Evolutionary conservation across 2,113 vertebrate species (phyloP).

Genomic region (Clinocottus analis): DNA sequence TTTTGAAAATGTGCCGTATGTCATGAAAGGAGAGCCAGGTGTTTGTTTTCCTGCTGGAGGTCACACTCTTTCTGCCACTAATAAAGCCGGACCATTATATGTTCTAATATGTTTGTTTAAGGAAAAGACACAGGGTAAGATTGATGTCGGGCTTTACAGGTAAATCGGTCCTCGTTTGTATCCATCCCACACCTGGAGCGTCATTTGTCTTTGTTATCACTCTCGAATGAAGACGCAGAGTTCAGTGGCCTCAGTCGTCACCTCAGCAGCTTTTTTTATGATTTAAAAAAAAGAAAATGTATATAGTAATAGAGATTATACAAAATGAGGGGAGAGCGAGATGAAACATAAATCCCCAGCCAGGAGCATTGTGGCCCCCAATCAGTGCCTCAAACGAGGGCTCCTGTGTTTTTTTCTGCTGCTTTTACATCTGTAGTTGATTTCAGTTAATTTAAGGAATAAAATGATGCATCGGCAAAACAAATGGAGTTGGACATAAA

Average conservation of each 20-base stretch:
- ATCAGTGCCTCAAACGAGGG: neutral
- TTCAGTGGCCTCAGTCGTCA: neutral
- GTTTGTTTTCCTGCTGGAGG: constrained; percentile 41
- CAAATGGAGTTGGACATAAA: neutral
- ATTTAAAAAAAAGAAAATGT: too few species aligned
- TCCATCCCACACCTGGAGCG: constrained; percentile 29
- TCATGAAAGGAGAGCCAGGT: constrained; percentile 40
- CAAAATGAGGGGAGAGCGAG: neutral
- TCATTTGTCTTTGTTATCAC: constrained; percentile 26
- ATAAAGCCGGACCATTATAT: constrained; percentile 53
- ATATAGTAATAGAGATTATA: neutral
- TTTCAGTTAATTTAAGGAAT: neutral
- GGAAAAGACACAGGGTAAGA: constrained; percentile 35
- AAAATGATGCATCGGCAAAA: too few species aligned
- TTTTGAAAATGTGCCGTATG: neutral
- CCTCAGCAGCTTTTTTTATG: neutral
- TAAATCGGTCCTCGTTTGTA: constrained; percentile 51
- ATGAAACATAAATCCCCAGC: neutral
- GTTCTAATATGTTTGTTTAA: constrained; percentile 53
- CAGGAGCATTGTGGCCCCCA: neutral
- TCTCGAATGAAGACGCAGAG: constrained; percentile 33
- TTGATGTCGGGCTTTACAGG: constrained; percentile 44
- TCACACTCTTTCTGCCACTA: constrained; percentile 33
- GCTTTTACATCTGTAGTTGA: neutral
- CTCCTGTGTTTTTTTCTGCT: neutral